Evolutionary conservation across 2,113 vertebrate species (phyloP).

Genomic region (Taxidea taxus): DNA sequence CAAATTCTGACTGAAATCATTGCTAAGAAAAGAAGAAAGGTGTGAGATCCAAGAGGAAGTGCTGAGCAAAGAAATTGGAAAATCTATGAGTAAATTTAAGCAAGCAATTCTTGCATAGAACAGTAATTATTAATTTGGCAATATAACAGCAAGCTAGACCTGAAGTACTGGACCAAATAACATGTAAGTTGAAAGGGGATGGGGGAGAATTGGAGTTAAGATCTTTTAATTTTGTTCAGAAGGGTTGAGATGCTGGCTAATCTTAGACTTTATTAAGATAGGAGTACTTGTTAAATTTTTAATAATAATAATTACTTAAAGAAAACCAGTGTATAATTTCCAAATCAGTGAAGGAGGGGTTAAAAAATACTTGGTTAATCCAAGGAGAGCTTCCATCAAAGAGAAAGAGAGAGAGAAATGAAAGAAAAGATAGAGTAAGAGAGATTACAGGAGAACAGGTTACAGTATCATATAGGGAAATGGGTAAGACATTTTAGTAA

Average conservation of each 20-base stretch:
- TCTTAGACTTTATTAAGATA: not conserved
- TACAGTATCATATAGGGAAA: not conserved
- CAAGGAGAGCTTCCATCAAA: not conserved
- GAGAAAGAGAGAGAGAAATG: not conserved
- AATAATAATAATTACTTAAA: not conserved
- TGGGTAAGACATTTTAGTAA: not conserved
- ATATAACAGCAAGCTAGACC: conserved; percentile 22
- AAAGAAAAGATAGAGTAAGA: not conserved
- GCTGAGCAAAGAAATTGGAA: not conserved
- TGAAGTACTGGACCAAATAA: not conserved
- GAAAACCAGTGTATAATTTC: not conserved
- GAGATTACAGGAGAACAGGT: not conserved
- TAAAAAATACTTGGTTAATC: not conserved
- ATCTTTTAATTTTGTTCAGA: conserved; percentile 22
- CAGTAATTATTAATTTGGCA: conserved; percentile 15
- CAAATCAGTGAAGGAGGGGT: not conserved
- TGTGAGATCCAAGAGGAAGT: not conserved
- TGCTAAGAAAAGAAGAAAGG: not conserved
- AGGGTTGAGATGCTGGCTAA: not conserved
- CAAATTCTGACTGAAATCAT: not conserved
- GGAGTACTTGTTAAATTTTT: conserved; percentile 8
- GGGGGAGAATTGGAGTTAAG: not conserved
- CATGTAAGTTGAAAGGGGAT: not conserved
- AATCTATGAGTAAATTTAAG: not conserved
- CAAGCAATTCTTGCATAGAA: not conserved